phyloP scores from a whole-genome alignment of 2,113 vertebrate genomes.

The Scolopax mira region DNA sequence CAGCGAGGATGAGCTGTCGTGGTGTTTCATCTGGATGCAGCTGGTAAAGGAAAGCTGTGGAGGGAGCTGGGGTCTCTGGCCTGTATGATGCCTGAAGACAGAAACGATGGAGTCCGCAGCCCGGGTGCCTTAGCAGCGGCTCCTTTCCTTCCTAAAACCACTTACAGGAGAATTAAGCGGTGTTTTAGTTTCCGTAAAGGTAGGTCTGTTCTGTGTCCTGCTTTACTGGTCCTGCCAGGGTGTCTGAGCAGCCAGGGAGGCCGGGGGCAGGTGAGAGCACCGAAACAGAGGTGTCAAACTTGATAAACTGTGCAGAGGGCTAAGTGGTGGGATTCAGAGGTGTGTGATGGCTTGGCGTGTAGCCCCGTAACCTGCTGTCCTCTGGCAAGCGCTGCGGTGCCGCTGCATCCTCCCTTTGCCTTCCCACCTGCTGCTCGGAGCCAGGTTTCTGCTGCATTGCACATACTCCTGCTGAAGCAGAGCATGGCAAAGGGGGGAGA shows the following conservation, averaged over 20 bases:
- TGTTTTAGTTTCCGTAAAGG: slow-evolving; percentile 86
- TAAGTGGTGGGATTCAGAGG: no score
- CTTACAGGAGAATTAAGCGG: slow-evolving; percentile 83
- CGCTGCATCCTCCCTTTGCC: background rate
- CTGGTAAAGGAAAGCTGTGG: slow-evolving; percentile 39
- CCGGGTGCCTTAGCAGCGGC: slow-evolving; percentile 76
- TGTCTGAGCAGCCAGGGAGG: background rate
- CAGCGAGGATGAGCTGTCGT: background rate
- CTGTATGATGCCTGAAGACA: slow-evolving; percentile 80
- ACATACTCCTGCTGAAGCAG: background rate
- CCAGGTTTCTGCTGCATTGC: background rate
- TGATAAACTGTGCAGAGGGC: no score
- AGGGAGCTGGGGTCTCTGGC: slow-evolving; percentile 5
- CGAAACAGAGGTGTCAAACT: background rate
- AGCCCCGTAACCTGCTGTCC: no score
- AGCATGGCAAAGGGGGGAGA: background rate
- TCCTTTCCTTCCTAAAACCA: slow-evolving; percentile 79
- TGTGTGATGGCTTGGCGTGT: no score
- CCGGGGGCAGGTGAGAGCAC: background rate
- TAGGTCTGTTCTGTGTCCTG: slow-evolving; percentile 73
- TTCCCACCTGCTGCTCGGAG: background rate
- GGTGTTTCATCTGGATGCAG: slow-evolving; percentile 13
- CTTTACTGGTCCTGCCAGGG: background rate
- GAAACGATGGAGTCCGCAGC: slow-evolving; percentile 71
- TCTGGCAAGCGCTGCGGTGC: no score